phyloP scores from a whole-genome alignment of 37 sponge, comb jelly and placozoan genomes.

The Chondrilla cf. caribensis region DNA sequence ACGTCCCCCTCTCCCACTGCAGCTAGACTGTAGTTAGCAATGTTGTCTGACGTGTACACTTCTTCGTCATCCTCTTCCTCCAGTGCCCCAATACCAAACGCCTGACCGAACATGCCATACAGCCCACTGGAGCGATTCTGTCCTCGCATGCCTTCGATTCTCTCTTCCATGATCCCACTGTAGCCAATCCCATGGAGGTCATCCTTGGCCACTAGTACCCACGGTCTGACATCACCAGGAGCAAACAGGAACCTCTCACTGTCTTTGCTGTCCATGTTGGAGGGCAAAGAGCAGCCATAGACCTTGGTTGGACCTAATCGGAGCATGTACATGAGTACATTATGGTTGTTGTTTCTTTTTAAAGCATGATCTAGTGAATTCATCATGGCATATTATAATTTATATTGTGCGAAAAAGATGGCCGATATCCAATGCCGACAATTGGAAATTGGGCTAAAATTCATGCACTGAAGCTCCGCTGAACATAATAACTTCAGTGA shows the following conservation, averaged over 20 bases:
- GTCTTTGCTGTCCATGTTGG: neutral
- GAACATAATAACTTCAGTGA: too few species aligned
- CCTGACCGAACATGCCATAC: conserved; percentile 86
- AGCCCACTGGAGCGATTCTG: conserved; percentile 29
- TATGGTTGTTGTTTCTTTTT: too few species aligned
- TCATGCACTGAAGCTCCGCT: too few species aligned
- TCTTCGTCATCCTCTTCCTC: conserved; percentile 81
- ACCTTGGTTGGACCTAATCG: conserved; percentile 20
- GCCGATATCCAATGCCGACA: too few species aligned
- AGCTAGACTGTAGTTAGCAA: conserved; percentile 50
- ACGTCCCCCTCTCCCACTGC: conserved; percentile 51
- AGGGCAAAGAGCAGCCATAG: conserved; percentile 53
- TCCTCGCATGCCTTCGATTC: conserved; percentile 17
- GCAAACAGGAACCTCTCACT: conserved; percentile 59
- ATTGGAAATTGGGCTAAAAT: too few species aligned
- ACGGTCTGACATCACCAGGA: conserved; percentile 57
- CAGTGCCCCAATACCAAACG: conserved; percentile 93
- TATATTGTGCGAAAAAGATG: too few species aligned
- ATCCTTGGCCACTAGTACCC: conserved; percentile 60
- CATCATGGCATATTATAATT: too few species aligned
- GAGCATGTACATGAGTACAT: neutral
- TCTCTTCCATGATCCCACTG: conserved; percentile 42
- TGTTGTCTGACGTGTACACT: conserved; percentile 67
- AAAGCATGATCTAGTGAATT: too few species aligned
- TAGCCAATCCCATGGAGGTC: conserved; percentile 83